A percentile compares a stretch with the other conserved stretches of the same genome.
Conservation (phyloP, 2,797 vertebrate species). For the Cottoperca gobio region DNA sequence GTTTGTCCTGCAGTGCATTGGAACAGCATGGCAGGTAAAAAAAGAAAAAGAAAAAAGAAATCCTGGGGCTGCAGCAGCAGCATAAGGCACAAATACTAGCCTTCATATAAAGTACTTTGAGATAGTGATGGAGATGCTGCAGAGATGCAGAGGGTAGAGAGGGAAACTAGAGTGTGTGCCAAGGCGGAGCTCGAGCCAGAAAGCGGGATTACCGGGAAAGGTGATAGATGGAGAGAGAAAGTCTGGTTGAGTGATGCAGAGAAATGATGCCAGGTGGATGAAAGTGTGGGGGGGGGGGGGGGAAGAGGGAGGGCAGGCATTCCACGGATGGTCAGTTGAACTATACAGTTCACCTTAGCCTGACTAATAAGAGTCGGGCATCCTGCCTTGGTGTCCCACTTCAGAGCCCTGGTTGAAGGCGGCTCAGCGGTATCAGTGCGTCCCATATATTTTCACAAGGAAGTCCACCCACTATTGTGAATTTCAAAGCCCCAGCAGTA, state of each 20-base stretch:
- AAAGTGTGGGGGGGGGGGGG: too few species aligned
- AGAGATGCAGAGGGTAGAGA: conserved; percentile 44
- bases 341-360: conserved; percentile 44
- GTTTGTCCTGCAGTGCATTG: conserved; percentile 37
- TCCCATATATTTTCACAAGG: conserved; percentile 71
- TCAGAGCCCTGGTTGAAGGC: conserved; percentile 70
- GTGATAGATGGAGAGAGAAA: conserved; percentile 48
- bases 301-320: conserved; percentile 9
- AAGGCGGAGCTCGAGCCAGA: conserved; percentile 44
- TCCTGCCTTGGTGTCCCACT: conserved; percentile 56
- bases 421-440: conserved; percentile 45
- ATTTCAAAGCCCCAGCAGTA: conserved; percentile 65
- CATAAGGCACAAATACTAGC: conserved; percentile 36
- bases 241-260: conserved; percentile 42
- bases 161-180: conserved; percentile 34
- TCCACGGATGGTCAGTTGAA: conserved; percentile 39
- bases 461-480: conserved; percentile 76
- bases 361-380: conserved; percentile 36
- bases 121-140: conserved; percentile 49
- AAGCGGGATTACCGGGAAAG: conserved; percentile 42
- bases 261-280: conserved; percentile 38
- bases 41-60: conserved; percentile 36
- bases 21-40: conserved; percentile 47
- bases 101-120: conserved; percentile 54
- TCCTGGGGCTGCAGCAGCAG: conserved; percentile 45